Percentiles rank a stretch among this genome's conserved stretches.
Evolutionary conservation across 2,113 vertebrate species (phyloP).

Genomic region (Regulus satrapa): DNA sequence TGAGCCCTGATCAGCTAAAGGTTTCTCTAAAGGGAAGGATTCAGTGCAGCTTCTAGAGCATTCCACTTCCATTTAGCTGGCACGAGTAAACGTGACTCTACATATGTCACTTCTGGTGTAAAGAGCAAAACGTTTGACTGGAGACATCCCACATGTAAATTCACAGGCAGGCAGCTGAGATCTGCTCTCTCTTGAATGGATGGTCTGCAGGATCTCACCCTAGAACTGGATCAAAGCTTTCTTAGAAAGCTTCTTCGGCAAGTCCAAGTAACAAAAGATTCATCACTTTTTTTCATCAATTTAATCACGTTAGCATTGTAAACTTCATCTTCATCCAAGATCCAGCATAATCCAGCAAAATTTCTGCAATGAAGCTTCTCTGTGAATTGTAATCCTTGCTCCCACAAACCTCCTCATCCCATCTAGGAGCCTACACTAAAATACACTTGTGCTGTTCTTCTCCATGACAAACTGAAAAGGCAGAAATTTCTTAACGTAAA

Average conservation of each 20-base stretch:
- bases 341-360: not conserved
- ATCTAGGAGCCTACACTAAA: not conserved
- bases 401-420: not conserved
- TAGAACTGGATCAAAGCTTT: not conserved
- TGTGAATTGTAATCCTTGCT: not conserved
- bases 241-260: not conserved
- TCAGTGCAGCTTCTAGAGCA: not conserved
- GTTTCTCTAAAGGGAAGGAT: not conserved
- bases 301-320: fast-evolving
- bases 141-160: not conserved
- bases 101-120: fast-evolving
- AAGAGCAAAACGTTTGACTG: not conserved
- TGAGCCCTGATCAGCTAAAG: not conserved
- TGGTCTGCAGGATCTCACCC: not conserved
- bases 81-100: fast-evolving
- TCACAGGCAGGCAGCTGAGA: not conserved
- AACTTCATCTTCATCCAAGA: not conserved
- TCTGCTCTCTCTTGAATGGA: not conserved
- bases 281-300: not conserved
- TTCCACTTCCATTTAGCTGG: not conserved
- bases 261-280: not conserved
- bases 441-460: not conserved
- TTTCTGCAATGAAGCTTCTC: not conserved
- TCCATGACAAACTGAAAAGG: not conserved
- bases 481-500: not conserved